Conservation (phyloP, 2,113 vertebrate species). For the Picathartes gymnocephalus region DNA sequence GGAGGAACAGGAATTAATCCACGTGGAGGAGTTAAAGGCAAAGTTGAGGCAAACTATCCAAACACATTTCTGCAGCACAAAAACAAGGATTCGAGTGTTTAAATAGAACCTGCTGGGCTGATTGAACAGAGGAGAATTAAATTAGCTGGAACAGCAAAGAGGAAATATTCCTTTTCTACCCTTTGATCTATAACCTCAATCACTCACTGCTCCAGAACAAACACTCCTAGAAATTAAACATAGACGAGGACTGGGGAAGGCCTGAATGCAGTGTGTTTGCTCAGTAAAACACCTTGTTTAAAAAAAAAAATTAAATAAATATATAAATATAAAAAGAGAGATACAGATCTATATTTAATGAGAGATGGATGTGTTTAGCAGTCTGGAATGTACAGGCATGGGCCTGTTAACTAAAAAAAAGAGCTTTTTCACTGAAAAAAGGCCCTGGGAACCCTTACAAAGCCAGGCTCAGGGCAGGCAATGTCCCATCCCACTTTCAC, state of each 20-base stretch:
- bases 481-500: constrained; percentile 6
- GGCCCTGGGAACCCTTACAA: background rate
- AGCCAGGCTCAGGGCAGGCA: background rate
- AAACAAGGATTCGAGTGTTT: background rate
- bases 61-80: background rate
- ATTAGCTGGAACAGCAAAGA: constrained; percentile 47
- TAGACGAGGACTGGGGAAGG: background rate
- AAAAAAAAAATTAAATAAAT: background rate
- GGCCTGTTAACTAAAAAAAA: background rate
- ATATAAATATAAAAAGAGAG: background rate
- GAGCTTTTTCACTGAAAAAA: background rate
- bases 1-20: constrained; percentile 2
- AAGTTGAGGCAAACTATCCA: constrained; percentile 3
- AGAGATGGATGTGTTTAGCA: constrained; percentile 15
- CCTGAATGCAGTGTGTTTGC: background rate
- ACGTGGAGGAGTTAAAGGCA: background rate
- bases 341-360: constrained; percentile 11
- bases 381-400: background rate
- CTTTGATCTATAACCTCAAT: constrained; percentile 55
- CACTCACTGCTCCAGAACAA: constrained; percentile 53
- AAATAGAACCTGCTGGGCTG: constrained; percentile 34
- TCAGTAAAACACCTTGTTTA: background rate
- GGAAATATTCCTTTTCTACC: constrained; percentile 41
- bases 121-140: constrained; percentile 10
- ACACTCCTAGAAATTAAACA: constrained; percentile 28